Conservation (phyloP, 2,888 invertebrate species). For the Ptychoptera contaminata region DNA sequence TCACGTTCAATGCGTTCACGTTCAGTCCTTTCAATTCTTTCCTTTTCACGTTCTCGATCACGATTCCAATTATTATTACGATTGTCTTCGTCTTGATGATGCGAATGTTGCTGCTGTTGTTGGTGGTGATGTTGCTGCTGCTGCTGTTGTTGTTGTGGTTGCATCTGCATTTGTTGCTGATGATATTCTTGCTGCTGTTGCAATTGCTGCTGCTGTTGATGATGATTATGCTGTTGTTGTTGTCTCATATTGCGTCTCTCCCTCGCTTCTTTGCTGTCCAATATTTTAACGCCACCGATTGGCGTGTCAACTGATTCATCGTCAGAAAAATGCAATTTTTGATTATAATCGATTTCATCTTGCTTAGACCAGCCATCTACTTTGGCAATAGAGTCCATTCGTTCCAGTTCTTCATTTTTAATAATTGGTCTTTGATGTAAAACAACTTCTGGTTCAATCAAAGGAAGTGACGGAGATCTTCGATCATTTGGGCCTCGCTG, state of each 20-base stretch:
- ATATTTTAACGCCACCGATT: constrained; percentile 13
- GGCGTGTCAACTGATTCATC: constrained; percentile 45
- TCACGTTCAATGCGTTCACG: constrained; percentile 11
- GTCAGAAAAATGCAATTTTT: constrained; percentile 87
- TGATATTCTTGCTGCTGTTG: constrained; percentile 6
- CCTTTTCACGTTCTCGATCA: constrained; percentile 8
- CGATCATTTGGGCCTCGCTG: neutral
- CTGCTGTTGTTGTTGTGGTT: constrained; percentile 2
- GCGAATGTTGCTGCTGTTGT: neutral
- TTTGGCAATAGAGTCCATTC: constrained; percentile 78
- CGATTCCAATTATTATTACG: constrained; percentile 7
- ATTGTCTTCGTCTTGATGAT: constrained; percentile 14
- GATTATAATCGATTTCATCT: constrained; percentile 89
- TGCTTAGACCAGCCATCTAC: constrained; percentile 86
- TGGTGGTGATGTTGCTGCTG: constrained; percentile 7
- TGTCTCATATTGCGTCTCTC: constrained; percentile 7
- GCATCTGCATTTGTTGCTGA: constrained; percentile 12
- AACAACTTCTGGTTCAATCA: constrained; percentile 38
- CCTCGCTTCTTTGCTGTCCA: neutral
- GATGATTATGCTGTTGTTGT: constrained; percentile 23
- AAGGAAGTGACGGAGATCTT: constrained; percentile 14
- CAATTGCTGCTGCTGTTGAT: constrained; percentile 13
- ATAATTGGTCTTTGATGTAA: constrained; percentile 72
- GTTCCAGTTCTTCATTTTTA: constrained; percentile 80
- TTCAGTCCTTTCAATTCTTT: constrained; percentile 11